These are phyloP conservation scores for Leucoraja erinaceus DNA, from an alignment of 2,113 vertebrate species.

Conservation along the genomic window DNA sequence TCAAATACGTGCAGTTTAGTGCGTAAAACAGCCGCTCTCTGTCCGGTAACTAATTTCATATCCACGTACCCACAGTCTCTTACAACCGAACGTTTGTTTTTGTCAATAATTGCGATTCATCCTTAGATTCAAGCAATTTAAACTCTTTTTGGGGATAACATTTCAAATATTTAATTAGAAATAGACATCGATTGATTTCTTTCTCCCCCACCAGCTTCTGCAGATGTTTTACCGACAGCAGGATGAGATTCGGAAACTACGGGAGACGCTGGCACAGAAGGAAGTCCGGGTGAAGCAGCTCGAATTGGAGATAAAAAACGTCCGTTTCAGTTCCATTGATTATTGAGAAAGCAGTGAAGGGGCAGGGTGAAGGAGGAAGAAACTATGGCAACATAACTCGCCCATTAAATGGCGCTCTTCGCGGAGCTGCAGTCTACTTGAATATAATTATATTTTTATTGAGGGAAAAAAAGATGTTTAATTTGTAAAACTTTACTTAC, in stretches of 20 bases:
- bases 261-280: constrained; percentile 69
- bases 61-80: background rate
- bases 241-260: constrained; percentile 81
- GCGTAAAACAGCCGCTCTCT: background rate
- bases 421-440: constrained; percentile 41
- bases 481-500: constrained; percentile 42
- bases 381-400: constrained; percentile 38
- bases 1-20: too few relatives aligned
- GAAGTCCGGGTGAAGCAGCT: constrained; percentile 79
- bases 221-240: constrained; percentile 84
- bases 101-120: background rate
- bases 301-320: constrained; percentile 80
- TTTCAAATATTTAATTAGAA: background rate
- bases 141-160: background rate
- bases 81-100: background rate
- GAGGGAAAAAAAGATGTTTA: constrained; percentile 41
- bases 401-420: constrained; percentile 39
- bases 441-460: constrained; percentile 46
- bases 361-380: constrained; percentile 41
- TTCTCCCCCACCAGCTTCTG: constrained; percentile 64
- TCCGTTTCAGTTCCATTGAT: constrained; percentile 47
- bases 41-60: background rate
- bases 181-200: background rate
- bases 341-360: constrained; percentile 50
- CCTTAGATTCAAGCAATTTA: too few relatives aligned